A percentile compares a stretch with the other conserved stretches of the same genome.
phyloP scores from a whole-genome alignment of 2,113 vertebrate species.

The Corvus moneduloides region DNA sequence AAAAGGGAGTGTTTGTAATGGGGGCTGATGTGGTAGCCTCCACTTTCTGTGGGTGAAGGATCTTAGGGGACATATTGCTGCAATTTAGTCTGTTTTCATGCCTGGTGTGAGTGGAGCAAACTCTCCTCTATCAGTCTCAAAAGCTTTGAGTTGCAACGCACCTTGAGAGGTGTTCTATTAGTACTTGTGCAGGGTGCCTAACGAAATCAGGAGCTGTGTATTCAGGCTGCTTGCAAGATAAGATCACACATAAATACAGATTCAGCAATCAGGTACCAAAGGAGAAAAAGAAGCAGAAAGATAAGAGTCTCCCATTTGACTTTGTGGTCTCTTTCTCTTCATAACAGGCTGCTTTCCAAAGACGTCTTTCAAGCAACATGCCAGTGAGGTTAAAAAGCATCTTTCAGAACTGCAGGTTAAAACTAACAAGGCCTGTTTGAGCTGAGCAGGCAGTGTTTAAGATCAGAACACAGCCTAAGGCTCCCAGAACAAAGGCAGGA shows the following conservation, averaged over 20 bases:
- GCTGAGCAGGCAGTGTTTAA: background rate
- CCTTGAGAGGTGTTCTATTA: background rate
- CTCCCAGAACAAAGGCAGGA: background rate
- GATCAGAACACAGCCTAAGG: background rate
- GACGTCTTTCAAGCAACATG: background rate
- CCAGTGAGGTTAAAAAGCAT: background rate
- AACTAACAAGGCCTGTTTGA: background rate
- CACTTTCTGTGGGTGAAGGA: background rate
- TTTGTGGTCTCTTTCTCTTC: background rate
- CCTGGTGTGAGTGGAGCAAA: background rate
- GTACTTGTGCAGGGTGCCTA: background rate
- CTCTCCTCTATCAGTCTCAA: background rate
- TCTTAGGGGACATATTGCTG: background rate
- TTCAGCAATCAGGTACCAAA: background rate
- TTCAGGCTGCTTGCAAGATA: constrained; percentile 1
- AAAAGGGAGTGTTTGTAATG: background rate
- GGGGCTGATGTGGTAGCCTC: background rate
- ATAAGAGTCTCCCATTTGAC: constrained; percentile 21
- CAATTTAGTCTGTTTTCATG: background rate
- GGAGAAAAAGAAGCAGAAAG: background rate
- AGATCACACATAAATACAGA: background rate
- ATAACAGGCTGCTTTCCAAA: background rate
- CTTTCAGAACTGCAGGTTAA: background rate
- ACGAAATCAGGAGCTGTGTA: background rate
- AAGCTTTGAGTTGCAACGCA: background rate